Evolutionary conservation across 2,888 invertebrate species (phyloP).

Genomic region (Protonemura montana): DNA sequence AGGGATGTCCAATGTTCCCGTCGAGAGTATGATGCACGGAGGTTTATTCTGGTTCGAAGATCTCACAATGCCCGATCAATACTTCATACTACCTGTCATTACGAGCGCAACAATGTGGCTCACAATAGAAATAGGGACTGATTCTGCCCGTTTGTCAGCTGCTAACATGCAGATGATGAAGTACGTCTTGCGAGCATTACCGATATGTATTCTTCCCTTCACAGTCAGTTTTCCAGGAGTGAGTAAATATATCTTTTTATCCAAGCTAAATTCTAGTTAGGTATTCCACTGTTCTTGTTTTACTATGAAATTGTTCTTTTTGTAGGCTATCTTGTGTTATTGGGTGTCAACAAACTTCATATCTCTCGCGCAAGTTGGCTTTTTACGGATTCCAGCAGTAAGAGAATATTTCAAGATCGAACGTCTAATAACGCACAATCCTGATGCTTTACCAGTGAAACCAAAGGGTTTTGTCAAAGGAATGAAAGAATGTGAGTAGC

Average conservation of each 20-base stretch:
- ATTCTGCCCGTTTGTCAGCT: slow-evolving; percentile 71
- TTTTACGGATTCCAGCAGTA: slow-evolving; percentile 78
- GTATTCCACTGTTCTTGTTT: too few species aligned
- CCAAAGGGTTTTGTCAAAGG: slow-evolving; percentile 81
- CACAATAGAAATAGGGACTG: slow-evolving; percentile 85
- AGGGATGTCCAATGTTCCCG: slow-evolving; percentile 88
- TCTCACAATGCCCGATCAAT: slow-evolving; percentile 90
- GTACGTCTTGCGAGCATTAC: slow-evolving; percentile 78
- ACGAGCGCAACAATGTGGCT: slow-evolving; percentile 83
- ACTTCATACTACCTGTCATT: slow-evolving; percentile 82
- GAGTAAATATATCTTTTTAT: slow-evolving; percentile 54
- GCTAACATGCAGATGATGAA: slow-evolving; percentile 76
- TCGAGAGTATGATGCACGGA: slow-evolving; percentile 88
- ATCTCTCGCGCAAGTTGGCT: slow-evolving; percentile 80
- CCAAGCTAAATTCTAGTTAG: slow-evolving; percentile 23
- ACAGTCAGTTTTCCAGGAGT: slow-evolving; percentile 86
- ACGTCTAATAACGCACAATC: slow-evolving; percentile 64
- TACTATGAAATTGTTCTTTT: slow-evolving; percentile 44
- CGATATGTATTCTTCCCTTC: slow-evolving; percentile 82
- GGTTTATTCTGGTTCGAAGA: slow-evolving; percentile 94
- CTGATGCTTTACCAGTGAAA: slow-evolving; percentile 69
- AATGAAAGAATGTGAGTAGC: slow-evolving; percentile 76
- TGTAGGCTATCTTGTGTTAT: slow-evolving; percentile 81
- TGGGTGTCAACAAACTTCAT: slow-evolving; percentile 90
- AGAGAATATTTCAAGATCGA: slow-evolving; percentile 81